Percentiles rank a stretch among this genome's conserved stretches.
Conservation (phyloP, 2,888 invertebrate species). For the Linnaemya vulpina region DNA sequence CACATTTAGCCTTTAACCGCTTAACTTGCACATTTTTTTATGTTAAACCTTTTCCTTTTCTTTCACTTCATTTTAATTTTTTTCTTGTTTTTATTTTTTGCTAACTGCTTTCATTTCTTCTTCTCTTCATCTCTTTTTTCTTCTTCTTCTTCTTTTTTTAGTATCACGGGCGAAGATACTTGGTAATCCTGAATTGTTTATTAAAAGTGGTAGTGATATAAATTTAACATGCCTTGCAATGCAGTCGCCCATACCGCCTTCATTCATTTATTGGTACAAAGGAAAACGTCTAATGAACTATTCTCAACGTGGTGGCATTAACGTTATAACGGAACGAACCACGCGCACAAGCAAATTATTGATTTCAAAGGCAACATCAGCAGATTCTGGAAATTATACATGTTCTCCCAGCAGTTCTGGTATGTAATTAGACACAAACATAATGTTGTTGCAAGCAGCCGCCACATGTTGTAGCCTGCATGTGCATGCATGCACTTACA, state of each 20-base stretch:
- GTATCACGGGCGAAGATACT: constrained; percentile 95
- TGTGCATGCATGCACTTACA: background rate
- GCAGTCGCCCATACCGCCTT: constrained; percentile 87
- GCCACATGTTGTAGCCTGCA: background rate
- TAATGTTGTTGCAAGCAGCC: constrained; percentile 7
- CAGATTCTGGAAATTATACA: constrained; percentile 94
- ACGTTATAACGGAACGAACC: constrained; percentile 93
- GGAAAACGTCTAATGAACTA: constrained; percentile 93
- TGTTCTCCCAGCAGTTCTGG: constrained; percentile 92
- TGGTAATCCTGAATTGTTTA: constrained; percentile 93
- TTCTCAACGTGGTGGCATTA: constrained; percentile 93
- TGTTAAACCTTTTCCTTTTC: constrained; percentile 40
- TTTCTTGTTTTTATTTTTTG: constrained; percentile 75
- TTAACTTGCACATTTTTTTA: constrained; percentile 1
- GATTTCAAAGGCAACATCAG: constrained; percentile 92
- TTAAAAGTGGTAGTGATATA: constrained; percentile 96
- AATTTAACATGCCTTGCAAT: constrained; percentile 95
- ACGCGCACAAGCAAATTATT: constrained; percentile 93
- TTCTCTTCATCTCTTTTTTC: background rate
- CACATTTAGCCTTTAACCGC: background rate
- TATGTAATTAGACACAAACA: constrained; percentile 75
- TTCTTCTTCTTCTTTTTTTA: constrained; percentile 81
- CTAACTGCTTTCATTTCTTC: too few species aligned
- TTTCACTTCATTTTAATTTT: background rate
- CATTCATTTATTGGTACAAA: constrained; percentile 94